phyloP scores from a whole-genome alignment of 2,888 invertebrate species.

The Dryobotodes eremita region DNA sequence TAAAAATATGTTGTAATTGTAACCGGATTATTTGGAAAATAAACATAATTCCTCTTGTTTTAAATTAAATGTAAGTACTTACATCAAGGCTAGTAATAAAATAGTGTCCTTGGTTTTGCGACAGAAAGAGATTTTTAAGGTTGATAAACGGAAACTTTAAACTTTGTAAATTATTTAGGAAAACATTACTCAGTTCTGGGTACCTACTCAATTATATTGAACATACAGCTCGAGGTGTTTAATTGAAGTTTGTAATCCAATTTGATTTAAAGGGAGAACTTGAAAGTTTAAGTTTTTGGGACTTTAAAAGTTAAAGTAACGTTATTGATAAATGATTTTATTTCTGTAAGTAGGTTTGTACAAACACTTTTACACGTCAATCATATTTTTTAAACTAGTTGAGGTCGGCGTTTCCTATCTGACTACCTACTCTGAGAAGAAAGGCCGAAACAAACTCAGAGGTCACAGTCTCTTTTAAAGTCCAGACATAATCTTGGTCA shows the following conservation, averaged over 20 bases:
- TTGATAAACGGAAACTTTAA: not conserved
- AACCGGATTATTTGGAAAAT: not conserved
- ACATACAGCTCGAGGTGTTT: not conserved
- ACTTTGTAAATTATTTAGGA: too few species aligned
- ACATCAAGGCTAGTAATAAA: too few species aligned
- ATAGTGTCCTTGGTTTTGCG: not conserved
- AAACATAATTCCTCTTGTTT: not conserved
- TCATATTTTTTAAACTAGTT: too few species aligned
- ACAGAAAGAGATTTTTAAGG: not conserved
- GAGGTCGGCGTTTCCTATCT: too few species aligned
- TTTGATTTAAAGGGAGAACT: not conserved
- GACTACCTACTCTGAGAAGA: too few species aligned
- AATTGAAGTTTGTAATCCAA: not conserved
- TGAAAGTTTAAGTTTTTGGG: not conserved
- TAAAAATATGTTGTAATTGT: not conserved
- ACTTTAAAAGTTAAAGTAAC: not conserved
- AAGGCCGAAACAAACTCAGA: too few species aligned
- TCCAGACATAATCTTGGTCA: too few species aligned
- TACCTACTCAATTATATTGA: not conserved
- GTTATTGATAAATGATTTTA: too few species aligned
- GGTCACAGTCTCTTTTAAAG: too few species aligned
- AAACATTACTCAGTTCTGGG: not conserved
- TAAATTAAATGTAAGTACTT: not conserved
- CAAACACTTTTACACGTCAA: too few species aligned
- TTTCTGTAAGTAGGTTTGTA: too few species aligned